Conservation (phyloP, 2,113 vertebrate genomes). For the Suncus etruscus region DNA sequence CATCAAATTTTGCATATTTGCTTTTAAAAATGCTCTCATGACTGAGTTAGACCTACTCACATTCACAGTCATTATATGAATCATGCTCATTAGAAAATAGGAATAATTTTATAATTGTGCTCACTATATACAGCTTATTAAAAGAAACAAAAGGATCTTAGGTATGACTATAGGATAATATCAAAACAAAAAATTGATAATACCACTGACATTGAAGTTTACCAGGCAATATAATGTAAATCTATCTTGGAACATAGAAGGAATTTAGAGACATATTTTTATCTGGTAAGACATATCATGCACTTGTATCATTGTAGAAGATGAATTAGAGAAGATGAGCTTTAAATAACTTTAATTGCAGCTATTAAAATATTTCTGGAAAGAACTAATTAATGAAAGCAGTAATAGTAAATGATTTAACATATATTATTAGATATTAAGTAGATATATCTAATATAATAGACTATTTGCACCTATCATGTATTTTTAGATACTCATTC, state of each 20-base stretch:
- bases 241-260: too few species aligned
- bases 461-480: background rate
- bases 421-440: background rate
- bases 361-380: background rate
- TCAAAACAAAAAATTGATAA: background rate
- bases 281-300: too few species aligned
- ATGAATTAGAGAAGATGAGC: too few species aligned
- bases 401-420: background rate
- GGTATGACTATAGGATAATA: background rate
- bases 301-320: too few species aligned
- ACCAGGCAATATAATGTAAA: too few species aligned
- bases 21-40: background rate
- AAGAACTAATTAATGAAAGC: background rate
- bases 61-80: background rate
- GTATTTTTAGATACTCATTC: background rate
- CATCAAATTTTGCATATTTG: background rate
- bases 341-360: too few species aligned
- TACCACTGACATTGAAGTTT: too few species aligned
- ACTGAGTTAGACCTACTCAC: background rate
- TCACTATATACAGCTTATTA: background rate
- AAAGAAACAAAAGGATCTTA: background rate
- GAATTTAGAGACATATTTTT: too few species aligned
- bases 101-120: background rate
- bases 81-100: background rate
- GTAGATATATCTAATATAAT: background rate